Percentiles rank a stretch among this genome's conserved stretches.
phyloP scores from a whole-genome alignment of 2,113 vertebrate genomes.

The Silurus meridionalis region DNA sequence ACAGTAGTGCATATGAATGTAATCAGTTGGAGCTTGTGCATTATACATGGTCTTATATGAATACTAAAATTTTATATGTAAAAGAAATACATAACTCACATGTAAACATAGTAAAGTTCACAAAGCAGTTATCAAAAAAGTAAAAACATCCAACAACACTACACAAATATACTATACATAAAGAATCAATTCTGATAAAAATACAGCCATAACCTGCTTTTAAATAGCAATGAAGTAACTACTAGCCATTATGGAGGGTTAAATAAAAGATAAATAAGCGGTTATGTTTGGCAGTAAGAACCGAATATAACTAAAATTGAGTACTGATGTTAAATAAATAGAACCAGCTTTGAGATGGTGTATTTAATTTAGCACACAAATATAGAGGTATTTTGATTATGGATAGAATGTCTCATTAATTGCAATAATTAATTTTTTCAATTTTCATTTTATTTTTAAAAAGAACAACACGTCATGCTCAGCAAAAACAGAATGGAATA shows the following conservation, averaged over 20 bases:
- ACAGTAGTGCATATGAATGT: slow-evolving; percentile 42
- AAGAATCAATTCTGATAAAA: background rate
- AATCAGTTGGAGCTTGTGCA: slow-evolving; percentile 17
- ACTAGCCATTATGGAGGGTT: background rate
- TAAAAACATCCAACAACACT: background rate
- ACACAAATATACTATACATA: background rate
- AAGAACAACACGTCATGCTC: background rate
- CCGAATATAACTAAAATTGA: background rate
- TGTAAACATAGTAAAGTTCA: slow-evolving; percentile 18
- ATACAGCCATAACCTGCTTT: background rate
- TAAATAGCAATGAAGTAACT: background rate
- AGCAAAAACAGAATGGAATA: background rate
- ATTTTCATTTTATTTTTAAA: background rate
- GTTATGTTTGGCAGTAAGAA: background rate
- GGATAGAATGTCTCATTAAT: background rate
- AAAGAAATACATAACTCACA: background rate
- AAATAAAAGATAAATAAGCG: background rate
- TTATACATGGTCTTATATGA: slow-evolving; percentile 18
- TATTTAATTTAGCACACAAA: background rate
- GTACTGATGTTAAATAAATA: background rate
- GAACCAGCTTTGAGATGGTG: background rate
- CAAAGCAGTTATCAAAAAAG: background rate
- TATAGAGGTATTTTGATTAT: background rate
- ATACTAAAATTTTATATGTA: slow-evolving; percentile 13
- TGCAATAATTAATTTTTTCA: background rate